Conservation (phyloP, 2,797 vertebrate genomes). For the Tachyglossus aculeatus region DNA sequence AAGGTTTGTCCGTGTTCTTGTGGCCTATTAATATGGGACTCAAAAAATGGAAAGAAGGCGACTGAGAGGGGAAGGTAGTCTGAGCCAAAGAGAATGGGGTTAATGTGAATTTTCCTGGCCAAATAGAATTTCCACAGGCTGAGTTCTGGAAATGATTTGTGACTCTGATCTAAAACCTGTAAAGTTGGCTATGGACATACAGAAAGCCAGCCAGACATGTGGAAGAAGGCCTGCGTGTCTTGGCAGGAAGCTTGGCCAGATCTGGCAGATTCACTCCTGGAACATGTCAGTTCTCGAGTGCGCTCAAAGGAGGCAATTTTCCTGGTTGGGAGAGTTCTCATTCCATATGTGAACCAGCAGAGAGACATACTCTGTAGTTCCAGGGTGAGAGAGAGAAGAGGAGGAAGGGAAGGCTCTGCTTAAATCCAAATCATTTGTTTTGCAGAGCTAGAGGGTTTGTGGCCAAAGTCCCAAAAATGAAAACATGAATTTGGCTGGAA, state of each 20-base stretch:
- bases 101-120: neutral
- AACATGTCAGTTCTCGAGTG: neutral
- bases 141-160: neutral
- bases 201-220: neutral
- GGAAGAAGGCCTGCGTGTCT: neutral
- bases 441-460: neutral
- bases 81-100: neutral
- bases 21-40: too few species aligned
- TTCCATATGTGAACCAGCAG: neutral
- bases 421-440: neutral
- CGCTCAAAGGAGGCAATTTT: neutral
- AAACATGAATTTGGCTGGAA: neutral
- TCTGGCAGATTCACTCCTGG: neutral
- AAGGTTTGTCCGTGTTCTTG: too few species aligned
- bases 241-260: neutral
- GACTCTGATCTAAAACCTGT: neutral
- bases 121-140: neutral
- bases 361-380: neutral
- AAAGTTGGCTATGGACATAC: neutral
- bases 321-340: neutral
- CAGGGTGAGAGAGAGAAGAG: neutral
- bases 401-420: neutral
- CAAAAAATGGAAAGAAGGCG: too few species aligned
- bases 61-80: too few species aligned
- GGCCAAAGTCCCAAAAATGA: slow-evolving; percentile 7